Conservation (phyloP, 2,797 vertebrate genomes). For the Atherinosoma microstoma region DNA sequence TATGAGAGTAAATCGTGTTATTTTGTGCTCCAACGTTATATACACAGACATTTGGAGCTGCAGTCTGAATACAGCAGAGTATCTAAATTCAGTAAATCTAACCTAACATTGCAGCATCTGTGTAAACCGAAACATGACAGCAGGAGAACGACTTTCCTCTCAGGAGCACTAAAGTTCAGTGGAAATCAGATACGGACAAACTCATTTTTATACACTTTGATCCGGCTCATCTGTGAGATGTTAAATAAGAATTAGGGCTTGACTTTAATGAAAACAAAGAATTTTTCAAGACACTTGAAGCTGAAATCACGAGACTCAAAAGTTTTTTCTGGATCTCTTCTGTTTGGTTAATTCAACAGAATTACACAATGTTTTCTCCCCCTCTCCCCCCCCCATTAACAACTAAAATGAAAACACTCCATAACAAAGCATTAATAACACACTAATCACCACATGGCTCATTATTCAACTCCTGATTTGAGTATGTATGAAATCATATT, state of each 20-base stretch:
- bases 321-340: slow-evolving; percentile 8
- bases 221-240: slow-evolving; percentile 27
- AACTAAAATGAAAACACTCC: slow-evolving; percentile 30
- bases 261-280: slow-evolving; percentile 11
- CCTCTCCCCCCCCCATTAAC: background rate
- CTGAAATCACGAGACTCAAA: background rate
- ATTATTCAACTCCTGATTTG: slow-evolving; percentile 51
- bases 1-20: slow-evolving; percentile 22
- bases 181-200: slow-evolving; percentile 18
- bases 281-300: slow-evolving; percentile 27
- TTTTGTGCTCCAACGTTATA: slow-evolving; percentile 15
- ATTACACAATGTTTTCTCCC: slow-evolving; percentile 7
- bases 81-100: slow-evolving; percentile 53
- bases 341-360: slow-evolving; percentile 13
- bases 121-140: slow-evolving; percentile 56
- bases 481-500: slow-evolving; percentile 52
- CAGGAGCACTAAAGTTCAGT: background rate
- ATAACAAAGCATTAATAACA: slow-evolving; percentile 37
- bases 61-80: slow-evolving; percentile 28
- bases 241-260: slow-evolving; percentile 15
- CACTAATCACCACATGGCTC: slow-evolving; percentile 42
- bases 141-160: slow-evolving; percentile 35
- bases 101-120: slow-evolving; percentile 68
- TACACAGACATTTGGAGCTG: slow-evolving; percentile 32
- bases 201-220: slow-evolving; percentile 20